phyloP scores from a whole-genome alignment of 2,113 vertebrate genomes.

The Saiga tatarica region DNA sequence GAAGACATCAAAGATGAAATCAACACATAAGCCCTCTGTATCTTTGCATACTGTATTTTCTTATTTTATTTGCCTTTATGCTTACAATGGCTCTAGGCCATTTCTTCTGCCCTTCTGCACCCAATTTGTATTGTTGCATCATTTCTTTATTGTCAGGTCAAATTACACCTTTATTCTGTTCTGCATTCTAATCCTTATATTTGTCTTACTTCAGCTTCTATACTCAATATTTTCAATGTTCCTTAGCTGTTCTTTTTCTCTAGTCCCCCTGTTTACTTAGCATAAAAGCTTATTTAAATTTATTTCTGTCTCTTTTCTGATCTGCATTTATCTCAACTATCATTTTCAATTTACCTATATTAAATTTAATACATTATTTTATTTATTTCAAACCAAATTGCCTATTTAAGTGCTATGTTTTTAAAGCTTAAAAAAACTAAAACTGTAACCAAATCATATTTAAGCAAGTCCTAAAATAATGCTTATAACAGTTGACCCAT shows the following conservation, averaged over 20 bases:
- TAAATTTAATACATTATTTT: neutral
- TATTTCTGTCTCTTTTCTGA: neutral
- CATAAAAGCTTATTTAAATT: neutral
- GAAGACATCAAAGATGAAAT: neutral
- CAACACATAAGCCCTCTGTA: neutral
- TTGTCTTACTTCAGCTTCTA: neutral
- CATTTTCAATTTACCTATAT: neutral
- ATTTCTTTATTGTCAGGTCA: neutral
- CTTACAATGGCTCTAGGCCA: neutral
- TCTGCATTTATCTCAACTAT: neutral
- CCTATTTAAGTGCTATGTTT: neutral
- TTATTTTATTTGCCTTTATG: neutral
- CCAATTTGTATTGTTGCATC: neutral
- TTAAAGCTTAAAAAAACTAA: neutral
- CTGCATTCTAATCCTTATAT: neutral
- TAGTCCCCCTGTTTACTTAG: neutral
- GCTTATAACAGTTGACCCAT: neutral
- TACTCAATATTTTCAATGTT: neutral
- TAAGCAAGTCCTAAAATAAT: neutral
- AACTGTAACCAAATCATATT: neutral
- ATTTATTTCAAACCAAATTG: neutral
- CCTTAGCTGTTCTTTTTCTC: neutral
- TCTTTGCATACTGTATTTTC: neutral
- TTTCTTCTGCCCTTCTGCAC: neutral
- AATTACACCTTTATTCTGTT: neutral